Conservation (phyloP, 2,888 invertebrate species). For the Drosophila birchii region DNA sequence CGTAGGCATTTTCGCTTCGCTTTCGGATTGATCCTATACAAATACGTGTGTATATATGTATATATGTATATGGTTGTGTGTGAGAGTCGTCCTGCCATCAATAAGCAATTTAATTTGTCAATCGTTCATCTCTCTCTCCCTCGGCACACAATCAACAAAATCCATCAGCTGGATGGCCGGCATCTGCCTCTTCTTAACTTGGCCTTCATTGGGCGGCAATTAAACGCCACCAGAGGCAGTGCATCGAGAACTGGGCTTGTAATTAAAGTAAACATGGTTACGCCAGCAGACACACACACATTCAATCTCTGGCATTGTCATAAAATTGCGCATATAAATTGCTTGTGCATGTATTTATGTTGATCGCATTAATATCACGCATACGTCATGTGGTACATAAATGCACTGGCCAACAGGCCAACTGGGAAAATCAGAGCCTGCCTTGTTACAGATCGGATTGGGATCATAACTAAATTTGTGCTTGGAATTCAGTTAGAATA, state of each 20-base stretch:
- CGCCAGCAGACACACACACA: slow-evolving; percentile 16
- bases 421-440: slow-evolving; percentile 12
- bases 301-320: slow-evolving; percentile 52
- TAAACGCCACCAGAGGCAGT: slow-evolving; percentile 58
- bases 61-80: too few relatives aligned
- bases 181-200: slow-evolving; percentile 40
- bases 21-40: slow-evolving; percentile 15
- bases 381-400: slow-evolving; percentile 66
- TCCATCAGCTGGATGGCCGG: slow-evolving; percentile 53
- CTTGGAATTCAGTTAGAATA: neutral
- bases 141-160: slow-evolving; percentile 67
- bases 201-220: slow-evolving; percentile 59
- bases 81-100: slow-evolving; percentile 62
- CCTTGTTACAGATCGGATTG: slow-evolving; percentile 14
- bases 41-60: slow-evolving; percentile 9
- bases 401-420: slow-evolving; percentile 14
- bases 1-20: slow-evolving; percentile 50
- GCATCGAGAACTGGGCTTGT: slow-evolving; percentile 52
- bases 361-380: slow-evolving; percentile 69
- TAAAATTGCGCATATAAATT: slow-evolving; percentile 71
- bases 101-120: slow-evolving; percentile 80
- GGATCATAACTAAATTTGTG: slow-evolving; percentile 25
- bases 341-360: slow-evolving; percentile 63
- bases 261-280: slow-evolving; percentile 71
- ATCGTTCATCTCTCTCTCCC: slow-evolving; percentile 52